phyloP scores from a whole-genome alignment of 2,888 invertebrate genomes.

The Watsonalla cultraria region DNA sequence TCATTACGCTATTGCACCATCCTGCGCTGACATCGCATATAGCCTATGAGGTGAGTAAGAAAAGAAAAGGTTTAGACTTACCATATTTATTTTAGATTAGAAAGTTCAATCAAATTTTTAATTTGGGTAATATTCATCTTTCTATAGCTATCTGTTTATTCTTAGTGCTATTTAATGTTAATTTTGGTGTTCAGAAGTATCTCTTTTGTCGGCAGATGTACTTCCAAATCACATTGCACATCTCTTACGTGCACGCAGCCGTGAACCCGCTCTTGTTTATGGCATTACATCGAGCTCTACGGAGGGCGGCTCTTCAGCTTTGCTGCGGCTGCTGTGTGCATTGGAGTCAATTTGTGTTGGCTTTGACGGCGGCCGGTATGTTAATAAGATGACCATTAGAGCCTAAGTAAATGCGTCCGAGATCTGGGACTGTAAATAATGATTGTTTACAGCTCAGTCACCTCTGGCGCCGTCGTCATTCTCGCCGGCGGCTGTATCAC shows the following conservation, averaged over 20 bases:
- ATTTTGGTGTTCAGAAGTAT: too few species aligned
- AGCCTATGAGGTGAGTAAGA: constrained; percentile 82
- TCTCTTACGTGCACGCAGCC: constrained; percentile 92
- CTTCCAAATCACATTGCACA: constrained; percentile 89
- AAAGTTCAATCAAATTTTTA: too few species aligned
- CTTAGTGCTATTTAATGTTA: too few species aligned
- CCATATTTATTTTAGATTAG: too few species aligned
- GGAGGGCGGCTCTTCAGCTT: constrained; percentile 84
- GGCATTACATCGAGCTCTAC: constrained; percentile 86
- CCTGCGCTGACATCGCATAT: constrained; percentile 84
- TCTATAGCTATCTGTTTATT: too few species aligned
- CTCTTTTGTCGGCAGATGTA: constrained; percentile 50
- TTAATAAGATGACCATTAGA: not conserved
- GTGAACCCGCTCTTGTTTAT: constrained; percentile 90
- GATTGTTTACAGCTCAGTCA: constrained; percentile 63
- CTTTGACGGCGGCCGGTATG: constrained; percentile 71
- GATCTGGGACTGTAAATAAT: not conserved
- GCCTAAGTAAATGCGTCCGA: not conserved
- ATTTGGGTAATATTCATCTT: too few species aligned
- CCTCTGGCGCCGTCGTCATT: constrained; percentile 80
- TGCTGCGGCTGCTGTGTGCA: constrained; percentile 87
- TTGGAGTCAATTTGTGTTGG: constrained; percentile 80
- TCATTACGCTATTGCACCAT: constrained; percentile 89
- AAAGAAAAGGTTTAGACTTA: not conserved
- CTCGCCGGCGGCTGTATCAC: constrained; percentile 76